Percentiles rank a stretch among this genome's conserved stretches.
These are phyloP conservation scores for human (Homo sapiens) DNA, from an alignment of 2,113 vertebrate species.

Conservation along the genomic window DNA sequence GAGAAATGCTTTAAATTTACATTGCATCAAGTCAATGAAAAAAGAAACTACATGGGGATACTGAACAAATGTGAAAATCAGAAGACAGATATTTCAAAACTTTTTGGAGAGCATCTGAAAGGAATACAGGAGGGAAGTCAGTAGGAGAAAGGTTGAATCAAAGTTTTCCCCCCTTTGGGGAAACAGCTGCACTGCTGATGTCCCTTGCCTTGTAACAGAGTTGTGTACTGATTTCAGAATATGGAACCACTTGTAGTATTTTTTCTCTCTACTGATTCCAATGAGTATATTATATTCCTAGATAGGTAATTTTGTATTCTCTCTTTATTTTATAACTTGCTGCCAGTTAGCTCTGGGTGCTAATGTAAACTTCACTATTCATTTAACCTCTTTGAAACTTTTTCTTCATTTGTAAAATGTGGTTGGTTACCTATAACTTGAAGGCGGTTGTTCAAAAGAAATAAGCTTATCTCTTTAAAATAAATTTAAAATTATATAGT, in stretches of 20 bases:
- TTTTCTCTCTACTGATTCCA: neutral
- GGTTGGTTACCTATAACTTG: neutral
- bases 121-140: conserved; percentile 57
- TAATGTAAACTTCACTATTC: neutral
- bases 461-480: neutral
- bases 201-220: conserved; percentile 53
- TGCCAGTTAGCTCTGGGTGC: neutral
- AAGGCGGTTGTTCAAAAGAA: neutral
- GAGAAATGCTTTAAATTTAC: conserved; percentile 9
- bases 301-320: neutral
- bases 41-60: conserved; percentile 26
- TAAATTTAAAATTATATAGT: neutral
- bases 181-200: conserved; percentile 71
- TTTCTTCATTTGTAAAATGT: neutral
- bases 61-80: conserved; percentile 59
- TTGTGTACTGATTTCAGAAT: conserved; percentile 61
- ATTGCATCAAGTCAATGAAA: neutral
- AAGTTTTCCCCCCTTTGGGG: conserved; percentile 70
- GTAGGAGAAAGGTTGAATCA: conserved; percentile 74
- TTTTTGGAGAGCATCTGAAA: conserved; percentile 68
- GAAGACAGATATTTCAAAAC: conserved; percentile 74
- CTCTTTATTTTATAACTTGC: conserved; percentile 6
- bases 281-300: neutral
- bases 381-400: neutral
- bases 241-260: neutral